Evolutionary conservation across 2,888 invertebrate genomes (phyloP), one percentile per base, ranked within the genome.

Genomic region (Apamea epomidion): DNA sequence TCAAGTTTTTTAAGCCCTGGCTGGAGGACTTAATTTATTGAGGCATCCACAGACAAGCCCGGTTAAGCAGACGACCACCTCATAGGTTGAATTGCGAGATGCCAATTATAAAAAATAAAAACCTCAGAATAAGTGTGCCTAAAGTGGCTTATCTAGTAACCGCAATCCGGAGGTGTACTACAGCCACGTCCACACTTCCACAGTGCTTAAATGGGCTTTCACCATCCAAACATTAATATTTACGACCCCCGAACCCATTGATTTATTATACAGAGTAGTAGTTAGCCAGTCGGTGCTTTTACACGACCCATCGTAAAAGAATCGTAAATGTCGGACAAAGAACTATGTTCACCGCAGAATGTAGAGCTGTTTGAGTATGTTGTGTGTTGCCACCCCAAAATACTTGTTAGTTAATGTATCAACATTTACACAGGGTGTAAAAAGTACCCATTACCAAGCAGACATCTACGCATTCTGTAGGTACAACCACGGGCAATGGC

Each of bases 321-420:
- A 76, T 88, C 88, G 78, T 86, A 64, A 88, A 85, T 48, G n/a
- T 69, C 60, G 16, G 67, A 86, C 78, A 86, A 86, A 78, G 88
- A 74, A 18, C 51, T 70, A 65, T 76, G 65, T 70, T 81, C 62
- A 74, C 54, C 80, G 42, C 32, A 60, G 65, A 73, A 37, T 65
- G 78, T 72, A n/a, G 42, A 65, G 60, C 21, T 67, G 45, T 37
- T 64, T 16, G n/a, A 65, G 80, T 68, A 14, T 51, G 25, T 16
- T 51, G 54, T 60, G 45, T 76, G 88, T 68, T 81, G 68, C 74
- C 75, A 73, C 65, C 84, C 73, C 54, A 58, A 72, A 69, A 84
- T 58, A 48, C 60, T 70, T 62, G 69, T 83, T 68, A 60, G 65
- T 77, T 74, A 64, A 70, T 42, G 21, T 65, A 65, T 37, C 37